These are phyloP conservation scores for Stomorhina lunata DNA, from an alignment of 2,888 invertebrate species.

Conservation along the genomic window DNA sequence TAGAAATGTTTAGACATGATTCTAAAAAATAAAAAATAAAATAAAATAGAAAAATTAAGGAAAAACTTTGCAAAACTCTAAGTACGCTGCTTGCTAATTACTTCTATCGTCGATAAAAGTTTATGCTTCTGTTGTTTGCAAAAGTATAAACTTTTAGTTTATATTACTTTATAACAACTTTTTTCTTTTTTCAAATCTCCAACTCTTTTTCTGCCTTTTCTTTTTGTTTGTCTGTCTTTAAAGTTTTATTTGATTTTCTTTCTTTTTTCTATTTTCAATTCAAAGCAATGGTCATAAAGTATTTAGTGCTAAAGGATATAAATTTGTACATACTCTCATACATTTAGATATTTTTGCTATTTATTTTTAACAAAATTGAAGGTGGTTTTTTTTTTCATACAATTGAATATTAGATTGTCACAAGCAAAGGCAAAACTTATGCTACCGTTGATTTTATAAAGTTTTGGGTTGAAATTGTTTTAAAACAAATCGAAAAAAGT, in stretches of 20 bases:
- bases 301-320: background rate
- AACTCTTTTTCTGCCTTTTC: background rate
- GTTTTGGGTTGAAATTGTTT: background rate
- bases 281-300: background rate
- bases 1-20: slow-evolving; percentile 3
- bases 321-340: background rate
- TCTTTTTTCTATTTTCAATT: background rate
- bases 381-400: too few relatives aligned
- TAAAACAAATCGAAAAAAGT: background rate
- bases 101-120: slow-evolving; percentile 35
- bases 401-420: background rate
- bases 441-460: background rate
- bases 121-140: slow-evolving; percentile 13
- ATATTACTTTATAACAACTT: background rate
- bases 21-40: background rate
- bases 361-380: background rate
- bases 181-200: too few relatives aligned
- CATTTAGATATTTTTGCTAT: background rate
- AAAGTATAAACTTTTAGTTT: slow-evolving; percentile 36
- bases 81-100: slow-evolving; percentile 23
- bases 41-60: background rate
- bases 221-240: background rate
- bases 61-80: slow-evolving; percentile 20
- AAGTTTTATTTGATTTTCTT: background rate
- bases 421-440: background rate